Percentiles rank a stretch among this genome's conserved stretches.
Evolutionary conservation across 2,888 invertebrate genomes (phyloP).

Genomic region (Nematopogon swammerdamellus): DNA sequence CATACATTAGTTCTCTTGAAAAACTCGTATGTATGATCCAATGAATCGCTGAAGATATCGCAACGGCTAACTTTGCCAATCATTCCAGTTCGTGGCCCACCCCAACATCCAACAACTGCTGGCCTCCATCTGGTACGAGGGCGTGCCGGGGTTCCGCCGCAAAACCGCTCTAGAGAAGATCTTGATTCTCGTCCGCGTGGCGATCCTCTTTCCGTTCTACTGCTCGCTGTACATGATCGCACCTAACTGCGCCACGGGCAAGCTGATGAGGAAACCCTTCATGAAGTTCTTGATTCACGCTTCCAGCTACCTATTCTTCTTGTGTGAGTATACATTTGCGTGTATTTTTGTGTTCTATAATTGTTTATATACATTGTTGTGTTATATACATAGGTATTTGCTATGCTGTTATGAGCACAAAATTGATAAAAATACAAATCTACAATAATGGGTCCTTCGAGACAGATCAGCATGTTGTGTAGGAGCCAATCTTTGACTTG

Average conservation of each 20-base stretch:
- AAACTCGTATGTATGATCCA: no score
- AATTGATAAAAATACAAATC: no score
- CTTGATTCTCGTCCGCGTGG: conserved; percentile 70
- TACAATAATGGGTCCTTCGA: neutral
- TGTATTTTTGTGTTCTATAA: conserved; percentile 2
- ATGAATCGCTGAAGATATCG: no score
- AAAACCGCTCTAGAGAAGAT: conserved; percentile 72
- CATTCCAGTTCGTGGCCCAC: conserved; percentile 85
- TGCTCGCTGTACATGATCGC: conserved; percentile 81
- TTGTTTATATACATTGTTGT: no score
- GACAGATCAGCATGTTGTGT: neutral
- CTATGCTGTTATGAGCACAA: no score
- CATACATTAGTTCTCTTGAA: no score
- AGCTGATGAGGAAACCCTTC: conserved; percentile 88
- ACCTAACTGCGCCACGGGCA: conserved; percentile 76
- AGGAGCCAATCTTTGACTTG: no score
- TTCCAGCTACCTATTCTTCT: conserved; percentile 89
- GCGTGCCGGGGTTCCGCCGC: conserved; percentile 88
- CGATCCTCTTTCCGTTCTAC: conserved; percentile 83
- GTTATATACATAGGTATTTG: no score
- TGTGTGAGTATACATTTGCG: conserved; percentile 65
- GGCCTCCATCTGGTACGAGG: conserved; percentile 93
- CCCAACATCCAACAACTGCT: conserved; percentile 91
- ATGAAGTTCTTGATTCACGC: conserved; percentile 96
- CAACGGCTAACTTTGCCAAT: no score